Percentiles rank a stretch among this genome's conserved stretches.
Evolutionary conservation across 2,113 vertebrate genomes (phyloP).

Genomic region (Balaeniceps rex): DNA sequence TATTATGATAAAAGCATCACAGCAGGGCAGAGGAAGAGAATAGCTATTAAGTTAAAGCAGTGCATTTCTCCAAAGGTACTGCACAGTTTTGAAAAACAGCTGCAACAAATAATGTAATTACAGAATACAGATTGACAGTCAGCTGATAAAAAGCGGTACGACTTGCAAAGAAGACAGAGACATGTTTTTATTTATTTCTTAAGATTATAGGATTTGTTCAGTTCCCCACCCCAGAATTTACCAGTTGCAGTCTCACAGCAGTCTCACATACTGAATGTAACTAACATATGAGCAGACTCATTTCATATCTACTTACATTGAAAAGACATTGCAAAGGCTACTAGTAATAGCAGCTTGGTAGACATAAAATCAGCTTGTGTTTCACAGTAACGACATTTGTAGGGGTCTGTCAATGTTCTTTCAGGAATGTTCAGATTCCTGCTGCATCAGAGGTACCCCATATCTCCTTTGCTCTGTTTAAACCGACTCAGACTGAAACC

Average conservation of each 20-base stretch:
- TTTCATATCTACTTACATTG: background rate
- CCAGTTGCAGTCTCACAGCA: background rate
- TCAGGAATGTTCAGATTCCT: background rate
- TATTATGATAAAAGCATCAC: slow-evolving; percentile 40
- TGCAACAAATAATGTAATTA: slow-evolving; percentile 19
- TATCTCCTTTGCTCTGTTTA: background rate
- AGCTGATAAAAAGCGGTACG: background rate
- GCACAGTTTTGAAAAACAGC: slow-evolving; percentile 12
- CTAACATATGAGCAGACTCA: background rate
- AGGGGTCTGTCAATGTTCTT: background rate
- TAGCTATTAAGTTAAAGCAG: slow-evolving; percentile 1
- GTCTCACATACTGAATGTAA: background rate
- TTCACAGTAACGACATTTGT: background rate
- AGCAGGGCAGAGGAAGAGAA: slow-evolving; percentile 22
- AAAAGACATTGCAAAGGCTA: background rate
- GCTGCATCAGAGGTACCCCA: background rate
- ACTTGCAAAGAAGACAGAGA: background rate
- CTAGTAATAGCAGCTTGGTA: background rate
- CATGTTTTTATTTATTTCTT: background rate
- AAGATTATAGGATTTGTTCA: background rate
- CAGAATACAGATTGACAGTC: background rate
- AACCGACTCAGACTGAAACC: background rate
- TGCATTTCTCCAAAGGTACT: background rate
- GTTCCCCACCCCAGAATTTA: background rate
- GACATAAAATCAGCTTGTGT: background rate